Evolutionary conservation across 1,140 invertebrate species (phyloP), one percentile per base, ranked within the genome.

Genomic region (Drosophila sp.): DNA sequence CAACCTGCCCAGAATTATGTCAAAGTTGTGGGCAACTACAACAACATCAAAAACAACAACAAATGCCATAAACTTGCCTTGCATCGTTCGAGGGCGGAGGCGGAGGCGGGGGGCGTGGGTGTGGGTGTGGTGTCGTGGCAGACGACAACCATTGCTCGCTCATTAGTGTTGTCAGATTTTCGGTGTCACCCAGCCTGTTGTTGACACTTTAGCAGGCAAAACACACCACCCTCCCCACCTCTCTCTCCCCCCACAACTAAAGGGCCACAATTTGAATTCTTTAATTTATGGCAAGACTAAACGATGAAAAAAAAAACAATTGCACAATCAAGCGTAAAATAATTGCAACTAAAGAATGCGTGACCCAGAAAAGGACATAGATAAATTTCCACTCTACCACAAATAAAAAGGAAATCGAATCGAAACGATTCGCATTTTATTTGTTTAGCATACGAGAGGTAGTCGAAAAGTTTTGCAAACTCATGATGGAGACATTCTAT

Each of bases 101-200:
- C 65, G 17, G 0, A 17, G 17, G 17, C 0, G 17, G 17, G 17
- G 0, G 17, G 17, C 17, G 17, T n/a, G n/a, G 0, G 17, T 17
- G 17, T 17, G 17, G 17, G 17, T 17, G 17, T 17, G 17, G 17
- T 17, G 17, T 17, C 17, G 70, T 60, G 61, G 66, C 63, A 70
- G 23, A 67, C 66, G 47, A 65, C 47, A 57, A 66, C 64, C 71
- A 69, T 54, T 61, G 76, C 73, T 76, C 73, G 73, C 86, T 87
- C 83, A 87, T 87, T 87, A 87, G 83, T 78, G 83, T 78, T 87
- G 83, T 77, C 83, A 87, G 76, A 66, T 83, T 79, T 83, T 79
- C 60, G 65, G 79, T 79, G 82, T 87, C 83, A 87, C 44, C 71
- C 70, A 66, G 64, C 66, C 63, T 82, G 79, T 62, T 82, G 70